Conservation (phyloP, 2,113 vertebrate genomes). For the Theristicus caerulescens region DNA sequence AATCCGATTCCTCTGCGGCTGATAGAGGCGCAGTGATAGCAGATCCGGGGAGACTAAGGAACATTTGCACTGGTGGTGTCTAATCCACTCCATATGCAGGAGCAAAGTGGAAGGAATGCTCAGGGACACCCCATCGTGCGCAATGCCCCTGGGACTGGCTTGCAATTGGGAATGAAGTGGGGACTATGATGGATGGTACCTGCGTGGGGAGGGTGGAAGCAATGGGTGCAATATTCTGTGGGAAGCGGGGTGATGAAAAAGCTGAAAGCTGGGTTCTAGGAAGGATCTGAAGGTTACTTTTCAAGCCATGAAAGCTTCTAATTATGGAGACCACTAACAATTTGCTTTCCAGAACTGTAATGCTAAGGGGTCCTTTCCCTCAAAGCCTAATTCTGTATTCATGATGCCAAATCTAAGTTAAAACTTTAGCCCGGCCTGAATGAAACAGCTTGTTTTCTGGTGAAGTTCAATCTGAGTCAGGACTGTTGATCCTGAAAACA, state of each 20-base stretch:
- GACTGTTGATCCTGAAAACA: neutral
- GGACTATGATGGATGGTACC: neutral
- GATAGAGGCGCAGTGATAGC: neutral
- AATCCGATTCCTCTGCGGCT: neutral
- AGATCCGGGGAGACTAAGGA: neutral
- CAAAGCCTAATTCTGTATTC: neutral
- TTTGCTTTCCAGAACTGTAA: neutral
- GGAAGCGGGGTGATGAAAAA: neutral
- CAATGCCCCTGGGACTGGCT: too few relatives aligned
- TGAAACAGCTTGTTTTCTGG: neutral
- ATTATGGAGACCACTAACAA: neutral
- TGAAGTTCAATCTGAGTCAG: neutral
- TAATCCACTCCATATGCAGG: neutral
- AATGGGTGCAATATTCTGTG: accelerated
- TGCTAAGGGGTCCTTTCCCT: neutral
- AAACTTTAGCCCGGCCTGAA: neutral
- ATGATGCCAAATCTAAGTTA: neutral
- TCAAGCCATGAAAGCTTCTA: neutral
- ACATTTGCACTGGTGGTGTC: neutral
- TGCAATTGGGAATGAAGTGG: neutral
- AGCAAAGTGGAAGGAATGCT: neutral
- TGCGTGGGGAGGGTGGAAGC: neutral
- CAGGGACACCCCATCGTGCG: neutral
- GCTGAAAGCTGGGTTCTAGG: neutral
- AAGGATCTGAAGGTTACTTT: neutral